Conservation (phyloP, 2,113 vertebrate genomes). For the Platichthys stellatus region DNA sequence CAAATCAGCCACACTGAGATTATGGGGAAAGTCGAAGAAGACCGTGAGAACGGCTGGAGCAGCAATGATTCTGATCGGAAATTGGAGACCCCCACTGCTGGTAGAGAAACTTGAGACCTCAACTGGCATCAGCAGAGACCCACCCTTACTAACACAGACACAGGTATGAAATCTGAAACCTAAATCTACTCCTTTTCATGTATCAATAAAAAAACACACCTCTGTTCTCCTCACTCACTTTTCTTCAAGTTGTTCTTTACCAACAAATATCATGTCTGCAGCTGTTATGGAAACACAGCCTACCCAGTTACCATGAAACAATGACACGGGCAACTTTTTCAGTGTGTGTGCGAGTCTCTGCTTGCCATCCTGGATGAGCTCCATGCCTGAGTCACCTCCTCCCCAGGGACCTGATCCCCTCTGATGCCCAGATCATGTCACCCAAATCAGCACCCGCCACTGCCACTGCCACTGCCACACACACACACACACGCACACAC, state of each 20-base stretch:
- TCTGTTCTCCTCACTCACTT: too few species aligned
- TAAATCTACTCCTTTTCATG: neutral
- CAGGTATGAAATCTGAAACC: neutral
- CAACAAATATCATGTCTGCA: neutral
- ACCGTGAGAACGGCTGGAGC: too few species aligned
- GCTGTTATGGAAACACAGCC: conserved; percentile 39
- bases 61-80: too few species aligned
- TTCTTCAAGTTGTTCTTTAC: too few species aligned
- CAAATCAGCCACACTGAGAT: too few species aligned
- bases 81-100: too few species aligned
- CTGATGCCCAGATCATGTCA: conserved; percentile 52
- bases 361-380: conserved; percentile 37
- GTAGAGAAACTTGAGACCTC: too few species aligned
- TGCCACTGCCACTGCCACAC: neutral
- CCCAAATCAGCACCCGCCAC: conserved; percentile 18
- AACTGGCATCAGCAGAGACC: neutral
- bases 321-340: conserved; percentile 32
- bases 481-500: neutral
- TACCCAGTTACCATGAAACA: conserved; percentile 21
- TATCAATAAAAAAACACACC: too few species aligned
- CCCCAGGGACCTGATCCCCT: conserved; percentile 41
- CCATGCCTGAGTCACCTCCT: conserved; percentile 51
- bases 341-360: neutral
- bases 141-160: neutral
- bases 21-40: too few species aligned